Evolutionary conservation across 2,888 invertebrate species (phyloP).

Genomic region (Scaptomyza reducta): DNA sequence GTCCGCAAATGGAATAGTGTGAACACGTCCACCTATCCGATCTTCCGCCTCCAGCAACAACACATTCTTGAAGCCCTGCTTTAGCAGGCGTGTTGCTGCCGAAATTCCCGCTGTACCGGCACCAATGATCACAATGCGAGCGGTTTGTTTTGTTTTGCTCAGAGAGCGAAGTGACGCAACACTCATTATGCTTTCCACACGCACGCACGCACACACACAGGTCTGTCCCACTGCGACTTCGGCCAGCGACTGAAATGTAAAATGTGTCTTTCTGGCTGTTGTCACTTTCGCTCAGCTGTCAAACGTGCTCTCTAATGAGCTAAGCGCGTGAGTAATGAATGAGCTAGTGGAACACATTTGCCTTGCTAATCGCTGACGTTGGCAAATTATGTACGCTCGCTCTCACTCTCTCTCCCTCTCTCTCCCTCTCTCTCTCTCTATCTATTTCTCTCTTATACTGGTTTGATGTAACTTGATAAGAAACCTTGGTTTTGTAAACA

Average conservation of each 20-base stretch:
- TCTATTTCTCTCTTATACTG: slow-evolving; percentile 27
- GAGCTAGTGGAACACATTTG: slow-evolving; percentile 1
- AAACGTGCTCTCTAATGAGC: slow-evolving; percentile 21
- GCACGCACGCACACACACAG: slow-evolving; percentile 2
- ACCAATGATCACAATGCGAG: slow-evolving; percentile 82
- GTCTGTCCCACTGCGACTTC: slow-evolving; percentile 32
- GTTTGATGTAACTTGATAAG: slow-evolving; percentile 17
- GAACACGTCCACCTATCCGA: slow-evolving; percentile 88
- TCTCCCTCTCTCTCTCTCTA: neutral
- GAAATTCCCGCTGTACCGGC: slow-evolving; percentile 84
- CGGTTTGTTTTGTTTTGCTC: slow-evolving; percentile 58
- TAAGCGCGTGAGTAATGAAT: slow-evolving; percentile 3
- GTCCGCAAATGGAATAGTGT: slow-evolving; percentile 85
- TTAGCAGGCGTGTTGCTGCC: slow-evolving; percentile 82
- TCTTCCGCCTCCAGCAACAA: slow-evolving; percentile 87
- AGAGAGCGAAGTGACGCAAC: slow-evolving; percentile 44
- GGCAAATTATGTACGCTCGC: slow-evolving; percentile 2
- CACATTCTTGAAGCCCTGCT: slow-evolving; percentile 84
- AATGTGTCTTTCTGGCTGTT: slow-evolving; percentile 8
- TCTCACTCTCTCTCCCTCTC: neutral
- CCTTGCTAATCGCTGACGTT: slow-evolving; percentile 13
- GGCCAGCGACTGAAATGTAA: slow-evolving; percentile 50
- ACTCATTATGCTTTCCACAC: slow-evolving; percentile 40
- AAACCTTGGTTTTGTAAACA: slow-evolving; percentile 2
- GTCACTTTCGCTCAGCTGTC: slow-evolving; percentile 14